A percentile compares a stretch with the other conserved stretches of the same genome.
phyloP scores from a whole-genome alignment of 2,113 vertebrate species.

The Semicossyphus pulcher region DNA sequence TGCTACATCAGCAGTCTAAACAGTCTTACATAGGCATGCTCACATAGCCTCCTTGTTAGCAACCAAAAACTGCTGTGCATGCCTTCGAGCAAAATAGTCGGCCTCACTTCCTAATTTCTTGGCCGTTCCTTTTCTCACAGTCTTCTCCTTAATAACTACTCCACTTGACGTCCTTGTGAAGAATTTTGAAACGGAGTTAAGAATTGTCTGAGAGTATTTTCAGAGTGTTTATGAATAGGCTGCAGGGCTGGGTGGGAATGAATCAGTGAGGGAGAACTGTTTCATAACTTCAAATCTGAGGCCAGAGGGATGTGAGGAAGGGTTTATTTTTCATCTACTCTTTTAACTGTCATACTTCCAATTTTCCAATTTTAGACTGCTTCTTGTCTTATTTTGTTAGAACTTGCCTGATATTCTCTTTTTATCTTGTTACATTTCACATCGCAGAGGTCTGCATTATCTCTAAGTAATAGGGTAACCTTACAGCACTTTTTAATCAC shows the following conservation, averaged over 20 bases:
- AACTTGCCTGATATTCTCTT: too few species aligned
- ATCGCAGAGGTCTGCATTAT: background rate
- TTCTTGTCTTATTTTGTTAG: background rate
- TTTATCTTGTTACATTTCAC: conserved; percentile 4
- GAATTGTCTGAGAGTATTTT: background rate
- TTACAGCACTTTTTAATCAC: too few species aligned
- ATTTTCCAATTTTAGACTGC: background rate
- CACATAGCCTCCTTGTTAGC: too few species aligned
- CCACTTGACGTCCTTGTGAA: background rate
- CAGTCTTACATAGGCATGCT: too few species aligned
- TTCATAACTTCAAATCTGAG: conserved; percentile 8
- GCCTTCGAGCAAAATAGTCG: background rate
- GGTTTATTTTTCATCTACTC: background rate
- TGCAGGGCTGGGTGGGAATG: conserved; percentile 2
- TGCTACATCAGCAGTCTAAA: too few species aligned
- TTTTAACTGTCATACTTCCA: background rate
- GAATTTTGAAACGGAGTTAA: background rate
- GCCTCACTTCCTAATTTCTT: background rate
- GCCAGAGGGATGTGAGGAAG: conserved; percentile 1
- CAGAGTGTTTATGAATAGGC: background rate
- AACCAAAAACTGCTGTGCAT: too few species aligned
- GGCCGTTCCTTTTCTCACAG: background rate
- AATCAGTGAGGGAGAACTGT: background rate
- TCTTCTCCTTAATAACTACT: background rate
- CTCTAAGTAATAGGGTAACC: too few species aligned